phyloP scores from a whole-genome alignment of 2,113 vertebrate species.

The Zosterops pallidus region DNA sequence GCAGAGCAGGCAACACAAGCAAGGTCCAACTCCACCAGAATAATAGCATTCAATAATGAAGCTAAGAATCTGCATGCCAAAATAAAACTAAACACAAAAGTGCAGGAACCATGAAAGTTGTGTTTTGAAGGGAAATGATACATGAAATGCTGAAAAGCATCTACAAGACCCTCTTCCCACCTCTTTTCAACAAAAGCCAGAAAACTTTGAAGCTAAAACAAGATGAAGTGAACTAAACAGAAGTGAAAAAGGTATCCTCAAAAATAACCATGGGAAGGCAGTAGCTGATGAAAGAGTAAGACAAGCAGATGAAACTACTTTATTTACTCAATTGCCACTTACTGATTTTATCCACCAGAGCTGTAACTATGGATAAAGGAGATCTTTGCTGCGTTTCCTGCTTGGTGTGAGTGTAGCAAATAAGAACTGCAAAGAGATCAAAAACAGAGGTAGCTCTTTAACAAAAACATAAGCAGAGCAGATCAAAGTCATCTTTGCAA shows the following conservation, averaged over 20 bases:
- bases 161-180: background rate
- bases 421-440: constrained; percentile 83
- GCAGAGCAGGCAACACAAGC: background rate
- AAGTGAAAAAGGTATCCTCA: background rate
- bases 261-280: background rate
- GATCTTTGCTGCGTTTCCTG: constrained; percentile 76
- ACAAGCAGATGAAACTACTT: background rate
- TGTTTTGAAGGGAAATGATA: background rate
- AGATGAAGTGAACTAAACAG: background rate
- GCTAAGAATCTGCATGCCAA: background rate
- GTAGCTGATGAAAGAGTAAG: background rate
- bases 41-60: background rate
- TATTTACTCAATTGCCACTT: constrained; percentile 34
- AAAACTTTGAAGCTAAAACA: background rate
- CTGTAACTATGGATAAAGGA: constrained; percentile 96
- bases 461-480: background rate
- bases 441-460: background rate
- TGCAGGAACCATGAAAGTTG: background rate
- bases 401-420: constrained; percentile 92
- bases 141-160: background rate
- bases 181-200: background rate
- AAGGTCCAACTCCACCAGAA: background rate
- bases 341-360: constrained; percentile 97
- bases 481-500: background rate
- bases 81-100: background rate